Evolutionary conservation across 1,140 invertebrate species (phyloP), one percentile per base, ranked within the genome.

Genomic region (Panagrolaimus sp.): DNA sequence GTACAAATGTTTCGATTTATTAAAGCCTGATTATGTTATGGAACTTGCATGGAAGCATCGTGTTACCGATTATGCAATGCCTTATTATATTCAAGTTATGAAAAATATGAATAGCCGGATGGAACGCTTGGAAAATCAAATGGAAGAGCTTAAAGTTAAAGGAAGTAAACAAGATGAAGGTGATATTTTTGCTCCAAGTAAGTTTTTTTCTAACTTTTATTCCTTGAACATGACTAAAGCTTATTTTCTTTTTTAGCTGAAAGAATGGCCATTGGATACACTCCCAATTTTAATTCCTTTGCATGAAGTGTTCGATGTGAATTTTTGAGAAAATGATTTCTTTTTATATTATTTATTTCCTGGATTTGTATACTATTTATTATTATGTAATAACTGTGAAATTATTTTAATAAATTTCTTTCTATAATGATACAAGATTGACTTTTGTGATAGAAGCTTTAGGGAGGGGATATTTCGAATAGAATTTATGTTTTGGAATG

Each of bases 11-110:
- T 99, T 99, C 81, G 96, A 99, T 86, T 88, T 98, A 63, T 87
- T 99, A 72, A 91, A 94, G 85, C 95, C 96, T 0, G 96, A 99
- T 84, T 92, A 98, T 14, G 96, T 99, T 68, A 86, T 99, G 70
- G 96, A 99, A 84, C 85, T 98, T 45, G 92, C 96, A 63, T 99
- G 96, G 96, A 82, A 92, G 86, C 92, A 99, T 86, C 92, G 94
- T 82, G 96, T 99, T 75, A 92, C 96, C 88, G 93, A 98, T 86
- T 98, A 96, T 84, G 95, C 96, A 53, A 98, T 98, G 96, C 96
- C 96, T 51, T 99, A 95, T 86, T 89, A 99, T 82, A 96, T 99
- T 78, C 96, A 97, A 75, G 91, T 93, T 77, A 88, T 88, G 83
- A 57, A 57, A 16, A 57, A 57, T 27, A 57, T 57, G 51, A 57